Percentiles rank a stretch among this genome's conserved stretches.
Conservation (phyloP, 2,888 invertebrate genomes). For the Rapana venosa region DNA sequence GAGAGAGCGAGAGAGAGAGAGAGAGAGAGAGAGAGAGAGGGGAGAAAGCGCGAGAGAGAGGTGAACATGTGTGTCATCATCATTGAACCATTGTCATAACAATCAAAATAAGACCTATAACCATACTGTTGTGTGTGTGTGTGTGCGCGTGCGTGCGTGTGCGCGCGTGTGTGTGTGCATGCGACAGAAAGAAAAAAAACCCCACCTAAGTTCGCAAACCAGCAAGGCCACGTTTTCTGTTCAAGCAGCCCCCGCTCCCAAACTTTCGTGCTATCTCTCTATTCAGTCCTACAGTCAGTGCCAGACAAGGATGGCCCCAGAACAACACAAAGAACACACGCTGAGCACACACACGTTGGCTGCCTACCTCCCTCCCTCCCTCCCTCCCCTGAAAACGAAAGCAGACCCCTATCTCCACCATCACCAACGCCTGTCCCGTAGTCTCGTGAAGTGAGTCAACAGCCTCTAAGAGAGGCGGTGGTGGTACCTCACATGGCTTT, state of each 20-base stretch:
- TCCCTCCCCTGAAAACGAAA: not conserved
- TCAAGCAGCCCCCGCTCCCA: not conserved
- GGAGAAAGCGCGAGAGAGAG: too few species aligned
- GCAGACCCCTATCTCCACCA: slow-evolving; percentile 4
- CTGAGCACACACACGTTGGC: not conserved
- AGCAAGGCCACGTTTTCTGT: not conserved
- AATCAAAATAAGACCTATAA: not conserved
- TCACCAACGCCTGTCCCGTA: not conserved
- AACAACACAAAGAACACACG: not conserved
- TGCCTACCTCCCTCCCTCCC: not conserved
- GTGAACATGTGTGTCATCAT: too few species aligned
- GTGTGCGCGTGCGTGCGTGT: not conserved
- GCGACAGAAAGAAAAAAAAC: not conserved
- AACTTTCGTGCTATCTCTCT: not conserved
- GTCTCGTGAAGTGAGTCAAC: not conserved
- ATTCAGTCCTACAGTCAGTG: not conserved
- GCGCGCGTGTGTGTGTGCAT: not conserved
- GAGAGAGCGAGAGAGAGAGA: too few species aligned
- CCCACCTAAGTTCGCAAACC: not conserved
- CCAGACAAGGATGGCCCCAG: not conserved
- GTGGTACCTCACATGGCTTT: not conserved
- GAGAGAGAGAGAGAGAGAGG: too few species aligned
- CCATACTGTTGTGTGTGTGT: not conserved
- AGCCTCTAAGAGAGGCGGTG: not conserved
- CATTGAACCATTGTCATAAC: not conserved